phyloP scores from a whole-genome alignment of 2,797 vertebrate species.

The Rhynchonycteris naso region DNA sequence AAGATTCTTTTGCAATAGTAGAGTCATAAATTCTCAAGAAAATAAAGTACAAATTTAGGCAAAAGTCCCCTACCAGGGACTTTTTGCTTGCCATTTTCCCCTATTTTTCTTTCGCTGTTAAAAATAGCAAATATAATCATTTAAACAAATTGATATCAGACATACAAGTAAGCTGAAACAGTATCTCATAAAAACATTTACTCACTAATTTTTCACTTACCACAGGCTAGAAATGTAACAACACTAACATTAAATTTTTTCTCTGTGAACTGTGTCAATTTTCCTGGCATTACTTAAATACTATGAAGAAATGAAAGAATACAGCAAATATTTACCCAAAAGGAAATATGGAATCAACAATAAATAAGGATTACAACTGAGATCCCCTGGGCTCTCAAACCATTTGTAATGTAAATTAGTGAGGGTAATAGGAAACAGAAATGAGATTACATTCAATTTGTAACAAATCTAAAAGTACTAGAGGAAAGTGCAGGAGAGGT shows the following conservation, averaged over 20 bases:
- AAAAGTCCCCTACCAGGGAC: not conserved
- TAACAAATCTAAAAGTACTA: constrained; percentile 13
- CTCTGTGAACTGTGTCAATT: not conserved
- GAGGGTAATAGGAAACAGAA: constrained; percentile 28
- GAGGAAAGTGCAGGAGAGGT: not conserved
- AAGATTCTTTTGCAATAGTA: not conserved
- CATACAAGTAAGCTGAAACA: not conserved
- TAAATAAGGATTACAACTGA: not conserved
- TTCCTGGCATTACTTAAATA: constrained; percentile 52
- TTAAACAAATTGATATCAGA: constrained; percentile 9
- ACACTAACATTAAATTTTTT: not conserved
- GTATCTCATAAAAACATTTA: constrained; percentile 20
- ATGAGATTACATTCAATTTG: not conserved
- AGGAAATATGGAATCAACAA: not conserved
- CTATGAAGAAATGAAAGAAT: not conserved
- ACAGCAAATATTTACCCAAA: not conserved
- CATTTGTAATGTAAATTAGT: constrained; percentile 30
- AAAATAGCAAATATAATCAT: not conserved
- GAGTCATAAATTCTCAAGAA: not conserved
- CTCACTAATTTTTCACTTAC: constrained; percentile 20
- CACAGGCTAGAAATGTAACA: constrained; percentile 2
- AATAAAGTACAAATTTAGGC: constrained; percentile 15
- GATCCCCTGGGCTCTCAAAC: constrained; percentile 3
- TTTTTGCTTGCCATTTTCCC: not conserved
- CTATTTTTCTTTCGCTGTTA: not conserved